These are phyloP conservation scores for Drosophila picticornis DNA, from an alignment of 2,888 invertebrate species.

Conservation along the genomic window DNA sequence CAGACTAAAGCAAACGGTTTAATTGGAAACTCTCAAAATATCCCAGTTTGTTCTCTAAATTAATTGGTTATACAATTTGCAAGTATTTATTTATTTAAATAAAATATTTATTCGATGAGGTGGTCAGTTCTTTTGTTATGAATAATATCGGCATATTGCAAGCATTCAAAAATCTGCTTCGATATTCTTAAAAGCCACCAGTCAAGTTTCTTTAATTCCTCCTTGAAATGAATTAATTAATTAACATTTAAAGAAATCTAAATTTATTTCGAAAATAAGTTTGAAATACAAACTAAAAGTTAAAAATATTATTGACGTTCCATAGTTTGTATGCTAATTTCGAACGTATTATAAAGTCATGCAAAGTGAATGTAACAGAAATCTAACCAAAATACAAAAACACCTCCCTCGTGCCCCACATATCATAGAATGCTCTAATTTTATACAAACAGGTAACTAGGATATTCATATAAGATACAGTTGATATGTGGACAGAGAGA, in stretches of 20 bases:
- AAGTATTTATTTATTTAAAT: not conserved
- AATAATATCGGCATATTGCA: not conserved
- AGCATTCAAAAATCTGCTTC: not conserved
- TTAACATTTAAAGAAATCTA: not conserved
- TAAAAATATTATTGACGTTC: not conserved
- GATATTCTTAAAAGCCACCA: not conserved
- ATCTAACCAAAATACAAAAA: slow-evolving; percentile 1
- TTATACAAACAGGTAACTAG: not conserved
- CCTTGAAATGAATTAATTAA: not conserved
- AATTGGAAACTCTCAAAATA: not conserved
- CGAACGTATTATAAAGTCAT: not conserved
- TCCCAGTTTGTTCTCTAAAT: not conserved
- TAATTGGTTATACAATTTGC: not conserved
- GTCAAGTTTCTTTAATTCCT: not conserved
- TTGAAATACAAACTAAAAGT: not conserved
- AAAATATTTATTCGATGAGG: not conserved
- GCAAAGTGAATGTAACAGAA: not conserved
- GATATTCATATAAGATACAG: slow-evolving; percentile 3
- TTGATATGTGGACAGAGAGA: slow-evolving; percentile 22
- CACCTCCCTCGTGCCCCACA: slow-evolving; percentile 14
- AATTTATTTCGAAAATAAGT: not conserved
- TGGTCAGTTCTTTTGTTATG: not conserved
- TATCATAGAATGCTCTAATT: slow-evolving; percentile 22
- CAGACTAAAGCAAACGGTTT: not conserved
- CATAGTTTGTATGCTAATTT: not conserved